Evolutionary conservation across 2,113 vertebrate species (phyloP), one percentile per base, ranked within the genome.

Genomic region (Halcyon senegalensis): DNA sequence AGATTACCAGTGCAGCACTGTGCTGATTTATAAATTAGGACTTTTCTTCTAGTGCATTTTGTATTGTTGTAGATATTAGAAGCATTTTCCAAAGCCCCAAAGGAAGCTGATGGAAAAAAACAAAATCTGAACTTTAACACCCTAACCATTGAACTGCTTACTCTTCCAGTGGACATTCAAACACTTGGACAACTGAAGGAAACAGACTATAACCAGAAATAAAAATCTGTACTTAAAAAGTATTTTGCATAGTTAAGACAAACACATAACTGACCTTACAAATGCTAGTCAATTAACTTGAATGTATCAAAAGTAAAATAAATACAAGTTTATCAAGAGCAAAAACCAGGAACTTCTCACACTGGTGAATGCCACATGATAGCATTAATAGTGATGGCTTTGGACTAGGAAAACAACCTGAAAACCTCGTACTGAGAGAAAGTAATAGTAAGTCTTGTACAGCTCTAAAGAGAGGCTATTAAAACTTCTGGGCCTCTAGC

Each of bases 331-430:
- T 25, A 77, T 77, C 0, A 3, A 82, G 16, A 87, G 24, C 35
- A 84, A 66, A 72, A 24, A 48, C 58, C 11, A 30, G 48, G 35
- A 94, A 51, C 35, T 55, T 73, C 70, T 76, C 39, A 84, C 16
- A 33, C 24, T 73, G 16, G 25, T 41, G 67, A 53, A 27, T 0
- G 1, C 31, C 12, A 64, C 8, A 41, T 51, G 39, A 14, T 0
- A 1, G 23, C 23, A 78, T 23, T 73, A 46, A 63, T 6, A 84
- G 19, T 10, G 31, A 62, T 31, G 16, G 27, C 23, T 74, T 17
- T 53, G 41, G 24, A 66, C 27, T 44, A 8, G 27, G n/a, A 84
- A 88, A 86, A 60, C 58, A 64, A 93, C 27, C 41, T 24, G 20
- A 77, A 86, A 74, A 13, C 8, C 25, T 46, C 3, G 2, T 28